Evolutionary conservation across 2,888 invertebrate genomes (phyloP), one percentile per base, ranked within the genome.

Genomic region (Ecliptopera silaceata): DNA sequence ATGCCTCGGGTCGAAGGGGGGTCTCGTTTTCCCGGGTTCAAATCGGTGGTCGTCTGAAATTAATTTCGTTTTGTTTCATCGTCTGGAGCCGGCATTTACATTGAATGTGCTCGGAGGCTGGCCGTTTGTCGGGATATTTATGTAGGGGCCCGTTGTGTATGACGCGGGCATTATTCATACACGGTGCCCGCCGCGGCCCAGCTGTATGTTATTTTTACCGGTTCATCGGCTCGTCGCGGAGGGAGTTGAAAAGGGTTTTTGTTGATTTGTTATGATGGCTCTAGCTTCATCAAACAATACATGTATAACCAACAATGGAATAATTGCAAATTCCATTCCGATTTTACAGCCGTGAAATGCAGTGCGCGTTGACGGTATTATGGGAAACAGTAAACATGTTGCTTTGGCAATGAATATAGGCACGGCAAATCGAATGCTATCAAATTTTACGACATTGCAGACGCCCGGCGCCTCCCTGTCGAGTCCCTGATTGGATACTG

Each of bases 41-140:
- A 86, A 86, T 86, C 87, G 82, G 86, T 80, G 81, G 80, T 81
- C 80, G 83, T 88, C 82, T 81, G 82, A 91, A 89, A 90, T 90
- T 90, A 90, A 91, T 90, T 90, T 91, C 65, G 85, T 90, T 90
- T 90, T 90, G 90, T 90, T 90, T 90, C 82, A 82, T 77, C 86
- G 88, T 90, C 88, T 88, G 88, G 82, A 81, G 83, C 79, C 82
- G 78, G 82, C 86, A 91, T 91, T 91, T 88, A 90, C 90, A 91
- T 91, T 91, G 87, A 91, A 90, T 90, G 87, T 85, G 84, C 81
- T 84, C 79, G 86, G 86, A 84, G 88, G 87, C 88, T 83, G 85
- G 82, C 77, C 79, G 83, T 79, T 86, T 79, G 79, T 81, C 73
- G 77, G 72, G 86, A 88, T 90, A 90, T 90, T 91, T 90, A 91